phyloP scores from a whole-genome alignment of 2,888 invertebrate species.

The Strigamia maritima region DNA sequence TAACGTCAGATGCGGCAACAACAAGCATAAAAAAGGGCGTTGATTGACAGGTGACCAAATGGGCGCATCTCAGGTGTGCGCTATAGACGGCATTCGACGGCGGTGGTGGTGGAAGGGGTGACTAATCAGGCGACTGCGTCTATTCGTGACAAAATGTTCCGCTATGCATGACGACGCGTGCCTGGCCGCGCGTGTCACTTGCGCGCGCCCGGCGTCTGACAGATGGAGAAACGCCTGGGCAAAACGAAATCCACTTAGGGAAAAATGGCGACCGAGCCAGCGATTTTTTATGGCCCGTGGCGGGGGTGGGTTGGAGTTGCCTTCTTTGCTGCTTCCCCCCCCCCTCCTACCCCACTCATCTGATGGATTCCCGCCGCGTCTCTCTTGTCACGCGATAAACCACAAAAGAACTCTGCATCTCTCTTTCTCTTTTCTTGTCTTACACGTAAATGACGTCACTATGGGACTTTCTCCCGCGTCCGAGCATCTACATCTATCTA shows the following conservation, averaged over 20 bases:
- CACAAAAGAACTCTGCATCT: conserved; percentile 23
- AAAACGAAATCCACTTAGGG: conserved; percentile 29
- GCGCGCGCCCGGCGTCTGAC: conserved; percentile 26
- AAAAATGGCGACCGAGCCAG: conserved; percentile 29
- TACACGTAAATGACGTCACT: conserved; percentile 29
- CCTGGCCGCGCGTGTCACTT: conserved; percentile 29
- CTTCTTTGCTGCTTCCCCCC: not conserved
- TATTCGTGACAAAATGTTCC: conserved; percentile 26
- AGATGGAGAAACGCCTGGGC: conserved; percentile 27
- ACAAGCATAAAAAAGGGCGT: not conserved
- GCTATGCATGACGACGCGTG: conserved; percentile 29
- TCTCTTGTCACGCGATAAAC: conserved; percentile 29
- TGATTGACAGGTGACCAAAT: conserved; percentile 22
- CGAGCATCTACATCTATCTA: no score
- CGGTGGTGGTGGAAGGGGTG: not conserved
- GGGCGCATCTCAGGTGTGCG: conserved; percentile 18
- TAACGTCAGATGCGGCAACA: not conserved
- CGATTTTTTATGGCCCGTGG: conserved; percentile 27
- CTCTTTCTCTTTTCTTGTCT: conserved; percentile 19
- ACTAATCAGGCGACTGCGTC: conserved; percentile 25
- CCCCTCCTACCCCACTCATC: not conserved
- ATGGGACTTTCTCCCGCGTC: not conserved
- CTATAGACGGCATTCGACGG: not conserved
- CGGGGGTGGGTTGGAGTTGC: conserved; percentile 2
- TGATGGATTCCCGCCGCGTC: conserved; percentile 17